These are phyloP conservation scores for Poecilobothrus nobilitatus DNA, from an alignment of 2,888 invertebrate species.

Conservation along the genomic window DNA sequence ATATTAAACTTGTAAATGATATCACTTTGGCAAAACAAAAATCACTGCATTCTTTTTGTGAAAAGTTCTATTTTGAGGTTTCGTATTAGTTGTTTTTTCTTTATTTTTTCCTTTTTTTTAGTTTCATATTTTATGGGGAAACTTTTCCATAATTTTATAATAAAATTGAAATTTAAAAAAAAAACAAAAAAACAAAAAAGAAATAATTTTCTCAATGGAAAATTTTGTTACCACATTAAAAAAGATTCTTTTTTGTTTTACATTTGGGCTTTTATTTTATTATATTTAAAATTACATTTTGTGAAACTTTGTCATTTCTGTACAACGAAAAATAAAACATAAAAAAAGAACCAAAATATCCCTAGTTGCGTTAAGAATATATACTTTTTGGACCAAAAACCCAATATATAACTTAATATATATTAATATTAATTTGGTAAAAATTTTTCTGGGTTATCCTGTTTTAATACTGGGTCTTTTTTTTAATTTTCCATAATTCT, in stretches of 20 bases:
- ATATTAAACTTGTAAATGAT: neutral
- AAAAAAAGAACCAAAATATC: no score
- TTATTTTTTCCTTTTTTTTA: neutral
- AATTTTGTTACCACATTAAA: neutral
- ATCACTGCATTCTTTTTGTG: neutral
- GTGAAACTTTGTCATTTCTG: neutral
- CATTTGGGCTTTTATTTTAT: neutral
- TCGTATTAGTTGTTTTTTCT: neutral
- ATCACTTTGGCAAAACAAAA: neutral
- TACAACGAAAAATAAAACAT: no score
- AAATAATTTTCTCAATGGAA: neutral
- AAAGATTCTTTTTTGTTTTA: no score
- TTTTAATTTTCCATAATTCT: no score
- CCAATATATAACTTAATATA: neutral
- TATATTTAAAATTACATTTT: neutral
- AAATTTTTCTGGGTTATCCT: neutral
- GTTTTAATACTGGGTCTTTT: no score
- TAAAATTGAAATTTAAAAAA: neutral
- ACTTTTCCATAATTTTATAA: conserved; percentile 1
- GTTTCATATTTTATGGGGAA: neutral
- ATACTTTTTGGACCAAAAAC: neutral
- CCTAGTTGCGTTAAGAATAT: neutral
- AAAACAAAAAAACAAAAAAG: neutral
- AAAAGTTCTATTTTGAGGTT: neutral
- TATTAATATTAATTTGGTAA: neutral